Base-by-base conservation (phyloP, 1,140 invertebrate genomes). In the Drosophila obscura region DNA sequence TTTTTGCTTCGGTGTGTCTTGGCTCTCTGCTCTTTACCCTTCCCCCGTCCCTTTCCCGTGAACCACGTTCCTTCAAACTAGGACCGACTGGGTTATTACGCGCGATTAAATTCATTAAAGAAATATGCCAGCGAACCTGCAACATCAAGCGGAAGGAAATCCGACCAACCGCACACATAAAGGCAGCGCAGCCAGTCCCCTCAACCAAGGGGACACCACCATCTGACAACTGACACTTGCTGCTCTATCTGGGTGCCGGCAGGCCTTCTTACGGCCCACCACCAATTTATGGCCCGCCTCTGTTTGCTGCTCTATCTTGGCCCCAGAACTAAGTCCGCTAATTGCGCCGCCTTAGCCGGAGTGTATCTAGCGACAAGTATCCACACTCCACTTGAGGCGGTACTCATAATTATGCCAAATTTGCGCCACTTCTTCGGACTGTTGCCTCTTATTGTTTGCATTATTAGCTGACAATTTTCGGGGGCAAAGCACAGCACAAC, bases 71-170 rank as follows among this genome's bases (percentile, higher is more conserved):
- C n/a, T n/a, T n/a, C n/a, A n/a, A n/a, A n/a, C n/a, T n/a, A n/a
- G n/a, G n/a, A n/a, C n/a, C n/a, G n/a, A n/a, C n/a, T n/a, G n/a
- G n/a, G n/a, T 80, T 89, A 88, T 89, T 80, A 83, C 63, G 66
- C 66, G 77, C 80, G 68, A 88, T 88, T 80, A 89, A 88, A 89
- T 80, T 83, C 73, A 84, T 89, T 89, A 83, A 88, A 83, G 76
- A 80, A 85, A 80, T 69, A 77, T 75, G 66, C 66, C 66, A 45
- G 57, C 62, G 61, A 49, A 59, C 58, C 61, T 62, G 58, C 71
- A 71, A 65, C 35, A 39, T 39, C 61, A 66, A 62, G 52, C 51
- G 62, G 63, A 87, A 68, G 55, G 28, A 84, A 76, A 84, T 52
- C 50, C 35, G 11, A 39, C 11, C 35, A 39, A 39, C 11, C 35